Conservation (phyloP, 2,888 invertebrate genomes). For the Drosophila kuntzei region DNA sequence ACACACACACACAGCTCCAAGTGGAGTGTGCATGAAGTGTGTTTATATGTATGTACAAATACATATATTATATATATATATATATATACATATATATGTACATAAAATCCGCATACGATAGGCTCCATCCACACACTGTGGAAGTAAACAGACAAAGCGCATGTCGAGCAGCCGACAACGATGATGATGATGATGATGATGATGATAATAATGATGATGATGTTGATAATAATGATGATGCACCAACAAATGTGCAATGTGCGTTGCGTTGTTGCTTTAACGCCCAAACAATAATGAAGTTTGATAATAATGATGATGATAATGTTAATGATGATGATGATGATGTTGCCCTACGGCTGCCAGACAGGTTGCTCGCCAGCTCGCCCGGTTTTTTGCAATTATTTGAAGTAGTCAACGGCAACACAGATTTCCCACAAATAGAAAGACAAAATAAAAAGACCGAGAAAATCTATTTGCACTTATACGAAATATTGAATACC, state of each 20-base stretch:
- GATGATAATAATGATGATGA: conserved; percentile 11
- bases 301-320: conserved; percentile 65
- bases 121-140: conserved; percentile 43
- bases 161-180: conserved; percentile 60
- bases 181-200: conserved; percentile 33
- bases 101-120: conserved; percentile 45
- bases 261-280: conserved; percentile 24
- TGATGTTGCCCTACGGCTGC: conserved; percentile 67
- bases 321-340: conserved; percentile 63
- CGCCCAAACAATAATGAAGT: conserved; percentile 57
- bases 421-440: conserved; percentile 44
- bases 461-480: conserved; percentile 11
- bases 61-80: conserved; percentile 6
- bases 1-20: conserved; percentile 30
- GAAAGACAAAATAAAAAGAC: conserved; percentile 18
- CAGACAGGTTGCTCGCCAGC: conserved; percentile 46
- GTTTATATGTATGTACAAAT: conserved; percentile 4
- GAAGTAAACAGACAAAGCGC: conserved; percentile 78
- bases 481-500: conserved; percentile 4
- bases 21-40: conserved; percentile 43
- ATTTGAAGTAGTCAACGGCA: conserved; percentile 68
- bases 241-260: conserved; percentile 51
- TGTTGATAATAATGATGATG: conserved; percentile 35
- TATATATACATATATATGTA: conserved; percentile 15
- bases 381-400: conserved; percentile 56